phyloP scores from a whole-genome alignment of 2,888 invertebrate species.

The Endomychus coccineus region DNA sequence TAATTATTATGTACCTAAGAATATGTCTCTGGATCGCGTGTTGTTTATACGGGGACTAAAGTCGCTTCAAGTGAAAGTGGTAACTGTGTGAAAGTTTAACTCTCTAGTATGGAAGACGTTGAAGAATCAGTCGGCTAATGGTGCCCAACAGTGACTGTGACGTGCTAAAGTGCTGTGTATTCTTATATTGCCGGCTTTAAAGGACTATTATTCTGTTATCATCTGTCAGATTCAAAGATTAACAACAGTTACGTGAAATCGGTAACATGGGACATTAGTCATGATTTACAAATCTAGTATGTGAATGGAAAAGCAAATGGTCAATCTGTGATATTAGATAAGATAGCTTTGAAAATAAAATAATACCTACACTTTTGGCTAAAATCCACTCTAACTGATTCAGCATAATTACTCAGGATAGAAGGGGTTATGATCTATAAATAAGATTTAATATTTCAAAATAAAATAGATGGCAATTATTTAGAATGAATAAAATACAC shows the following conservation, averaged over 20 bases:
- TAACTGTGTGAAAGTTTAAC: conserved; percentile 41
- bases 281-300: no score
- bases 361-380: no score
- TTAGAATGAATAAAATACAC: conserved; percentile 42
- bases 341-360: no score
- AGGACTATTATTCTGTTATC: conserved; percentile 4
- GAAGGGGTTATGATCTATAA: not conserved
- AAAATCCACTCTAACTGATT: no score
- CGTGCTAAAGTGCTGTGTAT: conserved; percentile 35
- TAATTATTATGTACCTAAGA: conserved; percentile 15
- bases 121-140: conserved; percentile 37
- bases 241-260: no score
- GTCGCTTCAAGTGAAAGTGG: conserved; percentile 41
- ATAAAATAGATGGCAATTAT: conserved; percentile 20
- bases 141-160: conserved; percentile 40
- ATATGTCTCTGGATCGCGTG: conserved; percentile 9
- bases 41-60: conserved; percentile 15
- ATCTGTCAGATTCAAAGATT: conserved; percentile 3
- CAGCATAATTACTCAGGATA: no score
- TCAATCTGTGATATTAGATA: no score
- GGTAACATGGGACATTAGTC: no score
- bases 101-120: conserved; percentile 37
- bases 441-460: conserved; percentile 5
- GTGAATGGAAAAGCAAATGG: no score
- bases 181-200: conserved; percentile 21